Evolutionary conservation across 2,113 vertebrate species (phyloP).

Genomic region (Heliornis fulica): DNA sequence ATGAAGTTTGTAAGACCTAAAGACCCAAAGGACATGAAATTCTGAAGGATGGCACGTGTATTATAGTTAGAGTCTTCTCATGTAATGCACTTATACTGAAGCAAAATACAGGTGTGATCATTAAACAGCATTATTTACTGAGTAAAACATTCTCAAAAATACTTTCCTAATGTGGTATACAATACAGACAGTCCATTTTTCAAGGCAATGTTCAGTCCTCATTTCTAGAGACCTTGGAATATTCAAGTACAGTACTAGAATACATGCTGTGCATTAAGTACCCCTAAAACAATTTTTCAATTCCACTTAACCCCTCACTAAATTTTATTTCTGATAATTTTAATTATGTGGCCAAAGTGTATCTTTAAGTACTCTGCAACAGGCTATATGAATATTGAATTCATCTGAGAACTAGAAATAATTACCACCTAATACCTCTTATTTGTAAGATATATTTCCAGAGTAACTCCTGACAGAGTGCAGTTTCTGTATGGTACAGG

Average conservation of each 20-base stretch:
- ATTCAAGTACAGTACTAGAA: not conserved
- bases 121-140: slow-evolving; percentile 3
- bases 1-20: not conserved
- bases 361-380: not conserved
- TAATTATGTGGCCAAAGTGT: not conserved
- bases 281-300: not conserved
- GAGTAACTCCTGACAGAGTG: not conserved
- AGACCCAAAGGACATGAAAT: not conserved
- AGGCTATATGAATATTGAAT: not conserved
- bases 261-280: not conserved
- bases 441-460: not conserved
- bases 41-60: not conserved
- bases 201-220: not conserved
- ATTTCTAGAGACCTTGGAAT: not conserved
- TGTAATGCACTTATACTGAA: not conserved
- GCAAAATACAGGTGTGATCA: not conserved
- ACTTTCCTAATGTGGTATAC: not conserved
- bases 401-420: not conserved
- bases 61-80: not conserved
- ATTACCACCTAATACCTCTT: not conserved
- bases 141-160: not conserved
- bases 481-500: not conserved
- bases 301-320: not conserved
- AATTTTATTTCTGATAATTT: slow-evolving; percentile 14
- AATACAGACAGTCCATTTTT: not conserved